Evolutionary conservation across 2,113 vertebrate genomes (phyloP), one percentile per base, ranked within the genome.

Genomic region (Pyxicephalus adspersus): DNA sequence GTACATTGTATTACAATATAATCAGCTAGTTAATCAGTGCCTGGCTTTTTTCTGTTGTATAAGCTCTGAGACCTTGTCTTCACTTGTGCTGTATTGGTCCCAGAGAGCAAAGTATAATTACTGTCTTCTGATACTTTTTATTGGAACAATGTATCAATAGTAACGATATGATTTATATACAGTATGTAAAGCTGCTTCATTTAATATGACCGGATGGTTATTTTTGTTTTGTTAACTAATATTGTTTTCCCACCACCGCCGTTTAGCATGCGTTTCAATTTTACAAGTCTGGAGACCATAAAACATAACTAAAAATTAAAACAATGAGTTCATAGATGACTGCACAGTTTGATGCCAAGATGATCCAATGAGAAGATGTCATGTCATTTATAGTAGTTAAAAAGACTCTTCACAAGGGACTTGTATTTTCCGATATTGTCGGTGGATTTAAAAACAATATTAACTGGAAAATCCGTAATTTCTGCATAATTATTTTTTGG

Each of bases 401-500:
- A 3, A 34, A 50, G 77, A 51, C 34, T 38, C 31, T 51, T 15
- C 66, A 63, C 77, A 29, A 20, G 77, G 57, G 77, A 71, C 18
- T 29, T 51, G 18, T 20, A 29, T 19, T 70, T 34, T 57, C 50
- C 45, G 38, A 70, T 71, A 80, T 72, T 55, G 31, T 50, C 50
- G 4, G 52, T 52, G 57, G 8, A 71, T 63, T 31, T 6, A 51
- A 38, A 79, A 77, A 31, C 51, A 58, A 50, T 63, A 71, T 71
- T 58, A 60, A 52, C 77, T 71, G 7, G 3, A 70, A 71, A 60
- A 63, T 71, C 66, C 31, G 77, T 52, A 71, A 71, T 71, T 71
- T 80, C 67, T 80, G 66, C 20, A 51, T 80, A 80, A 80, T 70
- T 57, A 71, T 34, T 80, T 80, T 71, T 57, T 61, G n/a, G 77